Base-by-base conservation (phyloP, 2,888 invertebrate genomes). In the Teleogryllus oceanicus region DNA sequence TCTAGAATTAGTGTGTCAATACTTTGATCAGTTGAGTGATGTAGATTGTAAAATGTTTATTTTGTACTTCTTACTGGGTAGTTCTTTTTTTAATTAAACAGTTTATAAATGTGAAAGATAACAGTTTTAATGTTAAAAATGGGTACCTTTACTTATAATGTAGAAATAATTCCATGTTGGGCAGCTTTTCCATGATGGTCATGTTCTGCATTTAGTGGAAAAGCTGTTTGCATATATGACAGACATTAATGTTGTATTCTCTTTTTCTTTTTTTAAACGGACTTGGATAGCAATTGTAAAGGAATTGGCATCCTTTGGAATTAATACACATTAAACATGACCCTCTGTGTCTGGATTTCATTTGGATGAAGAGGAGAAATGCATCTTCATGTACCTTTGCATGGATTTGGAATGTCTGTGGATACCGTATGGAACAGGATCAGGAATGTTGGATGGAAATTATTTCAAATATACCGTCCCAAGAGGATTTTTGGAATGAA, bases 251-350 rank as follows among this genome's bases (percentile, higher is more conserved):
- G 79, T 81, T 80, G 77, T 78, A 78, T 81, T 81, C 78, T 81
- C 79, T 81, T 77, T 79, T 81, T 80, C 80, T 80, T 81, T 80
- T 81, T 81, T 80, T 80, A 80, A 79, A 80, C 79, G 74, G 80
- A 78, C 79, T 75, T 81, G 81, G 81, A 81, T 81, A 81, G 81
- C 81, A 81, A 81, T 80, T 81, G 81, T 81, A 81, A 78, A 75
- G 80, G 81, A 81, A 80, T 78, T 80, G 80, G 80, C 80, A 79
- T 79, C 81, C 74, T 80, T 77, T 81, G 81, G 81, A 81, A 78
- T 74, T 62, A 78, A 20, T 77, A 77, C 78, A 78, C 75, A 80
- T 75, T 80, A 80, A 80, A 80, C 78, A 75, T 78, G 75, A 20
- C 74, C 74, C 49, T 79, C 79, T 80, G 77, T 77, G 76, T 80